Evolutionary conservation across 2,888 invertebrate species (phyloP).

Genomic region (Machimus rusticus): DNA sequence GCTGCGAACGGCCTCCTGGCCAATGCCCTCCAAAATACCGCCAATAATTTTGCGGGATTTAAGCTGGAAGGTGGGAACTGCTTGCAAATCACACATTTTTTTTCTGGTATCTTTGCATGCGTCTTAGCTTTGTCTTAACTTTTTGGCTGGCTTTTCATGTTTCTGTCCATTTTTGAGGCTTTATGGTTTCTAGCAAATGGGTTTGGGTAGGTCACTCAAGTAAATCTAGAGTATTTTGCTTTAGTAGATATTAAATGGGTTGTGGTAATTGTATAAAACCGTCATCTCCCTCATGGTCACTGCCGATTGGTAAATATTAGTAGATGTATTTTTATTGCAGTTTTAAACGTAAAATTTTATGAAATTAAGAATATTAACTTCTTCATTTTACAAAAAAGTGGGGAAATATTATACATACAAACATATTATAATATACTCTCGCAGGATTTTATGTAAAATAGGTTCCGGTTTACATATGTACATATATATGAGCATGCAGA

Average conservation of each 20-base stretch:
- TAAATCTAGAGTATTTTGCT: conserved; percentile 47
- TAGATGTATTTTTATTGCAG: neutral
- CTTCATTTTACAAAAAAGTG: neutral
- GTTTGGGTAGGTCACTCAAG: conserved; percentile 47
- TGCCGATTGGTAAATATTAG: neutral
- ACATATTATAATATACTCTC: neutral
- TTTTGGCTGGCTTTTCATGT: neutral
- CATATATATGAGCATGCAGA: neutral
- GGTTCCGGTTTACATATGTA: neutral
- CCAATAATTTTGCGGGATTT: conserved; percentile 48
- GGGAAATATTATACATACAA: too few relatives aligned
- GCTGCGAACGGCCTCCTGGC: conserved; percentile 61
- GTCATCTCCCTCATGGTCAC: neutral
- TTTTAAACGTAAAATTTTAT: neutral
- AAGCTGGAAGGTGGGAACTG: conserved; percentile 49
- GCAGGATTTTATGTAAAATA: neutral
- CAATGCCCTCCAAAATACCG: conserved; percentile 51
- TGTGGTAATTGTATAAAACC: neutral
- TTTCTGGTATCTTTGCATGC: neutral
- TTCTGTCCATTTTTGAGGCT: neutral
- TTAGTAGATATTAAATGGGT: neutral
- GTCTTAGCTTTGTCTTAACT: neutral
- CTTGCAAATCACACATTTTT: neutral
- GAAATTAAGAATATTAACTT: too few relatives aligned
- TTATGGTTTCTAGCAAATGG: neutral